These are phyloP conservation scores for Venusia cambrica DNA, from an alignment of 2,888 invertebrate species.

Conservation along the genomic window DNA sequence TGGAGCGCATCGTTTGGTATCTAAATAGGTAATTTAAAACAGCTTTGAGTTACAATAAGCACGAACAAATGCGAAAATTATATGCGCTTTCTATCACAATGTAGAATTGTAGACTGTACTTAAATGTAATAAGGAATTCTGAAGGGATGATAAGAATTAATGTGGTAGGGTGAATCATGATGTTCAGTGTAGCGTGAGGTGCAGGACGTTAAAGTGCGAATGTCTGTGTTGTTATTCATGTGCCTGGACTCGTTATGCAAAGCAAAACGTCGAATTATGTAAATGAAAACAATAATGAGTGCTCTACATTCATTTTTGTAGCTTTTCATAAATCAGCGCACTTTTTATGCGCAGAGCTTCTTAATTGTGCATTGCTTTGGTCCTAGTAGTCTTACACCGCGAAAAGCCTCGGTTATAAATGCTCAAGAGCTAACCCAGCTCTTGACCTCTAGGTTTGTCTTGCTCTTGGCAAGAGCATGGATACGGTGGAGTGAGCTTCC, in stretches of 20 bases:
- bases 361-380: too few species aligned
- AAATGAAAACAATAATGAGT: constrained; percentile 58
- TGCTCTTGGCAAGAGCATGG: too few species aligned
- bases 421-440: too few species aligned
- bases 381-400: too few species aligned
- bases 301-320: constrained; percentile 48
- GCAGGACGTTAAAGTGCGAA: constrained; percentile 42
- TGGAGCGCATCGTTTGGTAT: constrained; percentile 20
- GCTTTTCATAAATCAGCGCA: too few species aligned
- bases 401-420: too few species aligned
- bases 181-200: constrained; percentile 31
- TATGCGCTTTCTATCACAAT: constrained; percentile 26
- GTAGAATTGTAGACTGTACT: constrained; percentile 20
- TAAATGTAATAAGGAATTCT: constrained; percentile 14
- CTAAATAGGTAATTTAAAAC: constrained; percentile 29
- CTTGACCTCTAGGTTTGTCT: too few species aligned
- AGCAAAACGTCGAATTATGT: constrained; percentile 61
- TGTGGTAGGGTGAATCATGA: constrained; percentile 22
- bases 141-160: constrained; percentile 14
- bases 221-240: constrained; percentile 55
- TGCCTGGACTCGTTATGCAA: constrained; percentile 56
- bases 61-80: constrained; percentile 21
- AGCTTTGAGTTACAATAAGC: constrained; percentile 16
- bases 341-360: too few species aligned
- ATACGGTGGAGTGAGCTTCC: too few species aligned